Percentiles rank a stretch among this genome's conserved stretches.
Evolutionary conservation across 2,113 vertebrate species (phyloP).

Genomic region (Toxotes chatareus): DNA sequence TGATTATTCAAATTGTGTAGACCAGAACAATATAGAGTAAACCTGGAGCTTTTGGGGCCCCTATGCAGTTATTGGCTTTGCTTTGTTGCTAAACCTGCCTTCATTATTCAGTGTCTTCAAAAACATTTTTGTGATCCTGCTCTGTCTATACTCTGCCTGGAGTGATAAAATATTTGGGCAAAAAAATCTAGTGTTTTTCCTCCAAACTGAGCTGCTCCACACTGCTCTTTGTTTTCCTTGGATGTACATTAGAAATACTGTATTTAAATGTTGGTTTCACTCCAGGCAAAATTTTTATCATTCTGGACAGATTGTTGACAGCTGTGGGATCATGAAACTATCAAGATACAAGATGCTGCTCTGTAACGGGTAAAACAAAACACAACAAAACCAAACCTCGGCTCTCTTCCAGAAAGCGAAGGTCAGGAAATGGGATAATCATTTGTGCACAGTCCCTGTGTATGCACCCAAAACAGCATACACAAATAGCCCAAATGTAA

Average conservation of each 20-base stretch:
- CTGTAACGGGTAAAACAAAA: not conserved
- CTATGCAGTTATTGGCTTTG: no score
- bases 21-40: no score
- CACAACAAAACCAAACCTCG: no score
- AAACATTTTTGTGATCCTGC: not conserved
- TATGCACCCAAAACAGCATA: not conserved
- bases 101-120: not conserved
- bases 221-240: not conserved
- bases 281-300: not conserved
- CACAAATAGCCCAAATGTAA: not conserved
- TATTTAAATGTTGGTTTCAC: not conserved
- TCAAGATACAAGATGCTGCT: not conserved
- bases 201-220: not conserved
- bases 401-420: no score
- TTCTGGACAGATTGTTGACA: not conserved
- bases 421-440: no score
- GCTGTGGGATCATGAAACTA: not conserved
- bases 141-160: not conserved
- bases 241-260: not conserved
- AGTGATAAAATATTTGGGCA: not conserved
- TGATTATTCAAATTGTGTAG: no score
- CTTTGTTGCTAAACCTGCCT: not conserved
- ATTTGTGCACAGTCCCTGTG: not conserved
- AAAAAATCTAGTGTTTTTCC: not conserved
- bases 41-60: no score